Evolutionary conservation across 2,113 vertebrate species (phyloP), one percentile per base, ranked within the genome.

Genomic region (Nasalis larvatus): DNA sequence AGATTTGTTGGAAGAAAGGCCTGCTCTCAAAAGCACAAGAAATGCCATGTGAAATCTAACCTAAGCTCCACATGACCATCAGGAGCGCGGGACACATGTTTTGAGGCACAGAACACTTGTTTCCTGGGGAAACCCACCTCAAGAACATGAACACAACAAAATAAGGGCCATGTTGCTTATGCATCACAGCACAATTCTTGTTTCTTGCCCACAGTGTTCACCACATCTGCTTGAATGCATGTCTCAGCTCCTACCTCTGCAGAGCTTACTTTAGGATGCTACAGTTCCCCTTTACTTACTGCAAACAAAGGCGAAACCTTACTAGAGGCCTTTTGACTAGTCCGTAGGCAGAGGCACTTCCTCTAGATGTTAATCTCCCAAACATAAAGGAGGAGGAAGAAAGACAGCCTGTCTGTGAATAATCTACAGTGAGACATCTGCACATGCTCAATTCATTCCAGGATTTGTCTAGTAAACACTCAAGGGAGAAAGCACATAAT

Each of bases 301-400:
- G 1, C 49, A 78, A 82, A 95, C 86, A 96, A 87, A 86, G 16
- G 60, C 49, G 60, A 86, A 85, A 25, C 8, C 54, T 91, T 83
- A 54, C 4, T 23, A 17, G 0, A 49, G 74, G 83, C n/a, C 86
- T 76, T 85, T 58, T 27, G 78, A 83, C 74, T 66, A 37, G 52
- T 66, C 84, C 16, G 20, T 49, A 69, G 73, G 76, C 56, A 96
- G 87, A 42, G 32, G 89, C 45, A 73, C 73, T 96, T 97, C 86
- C 92, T 94, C 91, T 73, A 90, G 76, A 81, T 95, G 87, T 93
- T 37, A 91, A 93, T 90, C 83, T 95, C 92, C 42, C 45, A 92
- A 86, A 95, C 45, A 85, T 66, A 92, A 91, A 54, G 17, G 6
- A 95, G 42, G 89, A 92, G 17, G 74, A 89, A 85, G 66, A 91